Evolutionary conservation across 2,113 vertebrate genomes (phyloP), one percentile per base, ranked within the genome.

Genomic region (Marmota monax): DNA sequence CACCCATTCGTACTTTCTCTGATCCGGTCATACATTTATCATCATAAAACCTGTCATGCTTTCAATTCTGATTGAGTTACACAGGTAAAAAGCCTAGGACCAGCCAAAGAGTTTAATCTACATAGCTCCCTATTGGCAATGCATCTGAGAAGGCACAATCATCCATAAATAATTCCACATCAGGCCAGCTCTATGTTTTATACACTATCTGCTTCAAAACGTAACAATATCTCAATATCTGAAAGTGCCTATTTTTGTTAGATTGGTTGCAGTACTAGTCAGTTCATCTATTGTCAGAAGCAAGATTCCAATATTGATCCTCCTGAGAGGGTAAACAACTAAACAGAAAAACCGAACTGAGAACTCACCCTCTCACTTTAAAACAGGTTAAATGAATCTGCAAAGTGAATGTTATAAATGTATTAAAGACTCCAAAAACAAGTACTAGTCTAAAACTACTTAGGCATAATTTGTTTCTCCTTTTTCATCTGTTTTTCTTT

Each of bases 51-150:
- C 92, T 97, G 94, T 92, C 96, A 96, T 63, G 88, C 80, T 93
- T 96, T 96, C 85, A 79, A 90, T 95, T 94, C 95, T 93, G 92
- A 97, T 96, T 92, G 93, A 97, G 84, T 96, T 96, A 97, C 93
- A 95, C 94, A 96, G 95, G 96, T 95, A 97, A 96, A 95, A 97
- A 96, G 82, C 92, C 34, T 73, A 98, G 90, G 93, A 92, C 92
- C 83, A 94, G 94, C 88, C 95, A 90, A 95, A 92, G 95, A 97
- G 84, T 84, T 97, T 94, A 96, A 96, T 93, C 96, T 92, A 94
- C 93, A 95, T 29, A 92, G 89, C 74, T 98, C 92, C 87, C 94
- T 90, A 92, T 70, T 86, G 97, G 94, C 73, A 95, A 67, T 79
- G 84, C 96, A 95, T 86, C 94, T 96, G 92, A 42, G 84, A 95